A percentile compares a stretch with the other conserved stretches of the same genome.
Conservation (phyloP, 2,888 invertebrate genomes). For the Polietes domitor region DNA sequence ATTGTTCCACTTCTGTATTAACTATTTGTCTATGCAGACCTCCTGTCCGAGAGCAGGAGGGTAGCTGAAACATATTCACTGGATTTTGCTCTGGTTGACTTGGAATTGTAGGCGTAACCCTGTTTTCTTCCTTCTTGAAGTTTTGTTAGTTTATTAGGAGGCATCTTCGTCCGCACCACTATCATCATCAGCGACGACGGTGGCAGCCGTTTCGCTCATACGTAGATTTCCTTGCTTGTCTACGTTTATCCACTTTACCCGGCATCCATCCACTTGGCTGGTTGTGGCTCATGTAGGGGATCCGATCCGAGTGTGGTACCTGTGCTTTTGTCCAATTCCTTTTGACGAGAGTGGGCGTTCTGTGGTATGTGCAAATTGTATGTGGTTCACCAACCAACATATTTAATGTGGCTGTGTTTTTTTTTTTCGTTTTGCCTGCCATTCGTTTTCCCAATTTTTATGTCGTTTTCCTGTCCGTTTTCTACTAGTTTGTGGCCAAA, state of each 20-base stretch:
- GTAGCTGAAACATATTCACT: slow-evolving; percentile 20
- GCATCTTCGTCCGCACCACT: slow-evolving; percentile 28
- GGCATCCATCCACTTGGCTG: background rate
- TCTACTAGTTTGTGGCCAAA: slow-evolving; percentile 2
- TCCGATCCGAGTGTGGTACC: slow-evolving; percentile 41
- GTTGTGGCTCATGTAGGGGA: background rate
- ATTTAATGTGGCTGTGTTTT: background rate
- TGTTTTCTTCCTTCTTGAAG: slow-evolving; percentile 51
- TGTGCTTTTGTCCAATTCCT: slow-evolving; percentile 59
- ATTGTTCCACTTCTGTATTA: slow-evolving; percentile 58
- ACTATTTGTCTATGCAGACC: slow-evolving; percentile 35
- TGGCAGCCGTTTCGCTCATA: background rate
- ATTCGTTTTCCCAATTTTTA: background rate
- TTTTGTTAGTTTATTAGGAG: slow-evolving; percentile 62
- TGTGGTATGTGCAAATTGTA: slow-evolving; percentile 59
- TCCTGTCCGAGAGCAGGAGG: slow-evolving; percentile 5
- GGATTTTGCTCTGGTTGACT: slow-evolving; percentile 11
- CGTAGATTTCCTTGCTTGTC: slow-evolving; percentile 50
- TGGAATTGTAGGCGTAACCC: slow-evolving; percentile 60
- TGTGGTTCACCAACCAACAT: slow-evolving; percentile 45
- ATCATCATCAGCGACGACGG: slow-evolving; percentile 26
- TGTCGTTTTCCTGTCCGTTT: background rate
- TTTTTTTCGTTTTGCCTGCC: background rate
- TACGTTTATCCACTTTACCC: slow-evolving; percentile 28
- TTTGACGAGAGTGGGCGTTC: slow-evolving; percentile 66